phyloP scores from a whole-genome alignment of 2,797 vertebrate genomes.

The Huso huso region DNA sequence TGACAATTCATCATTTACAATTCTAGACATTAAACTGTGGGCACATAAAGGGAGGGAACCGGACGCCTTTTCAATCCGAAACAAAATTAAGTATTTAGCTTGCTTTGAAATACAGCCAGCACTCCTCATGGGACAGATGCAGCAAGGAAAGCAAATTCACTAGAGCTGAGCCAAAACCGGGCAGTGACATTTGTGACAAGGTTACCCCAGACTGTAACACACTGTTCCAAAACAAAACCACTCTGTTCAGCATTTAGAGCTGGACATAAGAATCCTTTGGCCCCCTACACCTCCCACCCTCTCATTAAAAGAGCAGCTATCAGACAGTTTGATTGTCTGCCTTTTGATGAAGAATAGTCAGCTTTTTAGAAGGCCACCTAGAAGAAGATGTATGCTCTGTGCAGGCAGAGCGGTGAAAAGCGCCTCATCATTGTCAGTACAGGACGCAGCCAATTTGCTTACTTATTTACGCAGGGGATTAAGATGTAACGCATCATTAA shows the following conservation, averaged over 20 bases:
- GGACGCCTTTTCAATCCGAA: not conserved
- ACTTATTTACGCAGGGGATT: too few species aligned
- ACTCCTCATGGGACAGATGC: constrained; percentile 2
- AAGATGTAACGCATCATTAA: too few species aligned
- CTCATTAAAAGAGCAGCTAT: constrained; percentile 18
- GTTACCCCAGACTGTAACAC: constrained; percentile 21
- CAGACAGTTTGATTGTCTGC: constrained; percentile 11
- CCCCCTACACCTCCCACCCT: constrained; percentile 11
- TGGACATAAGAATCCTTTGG: constrained; percentile 17
- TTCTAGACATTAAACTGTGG: not conserved
- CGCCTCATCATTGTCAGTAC: not conserved
- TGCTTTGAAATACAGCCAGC: constrained; percentile 7
- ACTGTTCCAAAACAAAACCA: constrained; percentile 38
- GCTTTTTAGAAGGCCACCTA: constrained; percentile 24
- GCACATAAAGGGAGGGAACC: constrained; percentile 1
- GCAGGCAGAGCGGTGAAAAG: not conserved
- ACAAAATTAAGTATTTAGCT: not conserved
- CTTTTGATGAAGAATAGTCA: constrained; percentile 13
- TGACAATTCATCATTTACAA: not conserved
- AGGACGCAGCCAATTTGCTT: too few species aligned
- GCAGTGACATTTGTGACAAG: constrained; percentile 12
- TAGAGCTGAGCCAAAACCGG: not conserved
- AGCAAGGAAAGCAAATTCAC: constrained; percentile 12
- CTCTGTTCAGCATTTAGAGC: constrained; percentile 27
- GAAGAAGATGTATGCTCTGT: constrained; percentile 11